Conservation (phyloP, 2,888 invertebrate species). For the Xestia c-nigrum region DNA sequence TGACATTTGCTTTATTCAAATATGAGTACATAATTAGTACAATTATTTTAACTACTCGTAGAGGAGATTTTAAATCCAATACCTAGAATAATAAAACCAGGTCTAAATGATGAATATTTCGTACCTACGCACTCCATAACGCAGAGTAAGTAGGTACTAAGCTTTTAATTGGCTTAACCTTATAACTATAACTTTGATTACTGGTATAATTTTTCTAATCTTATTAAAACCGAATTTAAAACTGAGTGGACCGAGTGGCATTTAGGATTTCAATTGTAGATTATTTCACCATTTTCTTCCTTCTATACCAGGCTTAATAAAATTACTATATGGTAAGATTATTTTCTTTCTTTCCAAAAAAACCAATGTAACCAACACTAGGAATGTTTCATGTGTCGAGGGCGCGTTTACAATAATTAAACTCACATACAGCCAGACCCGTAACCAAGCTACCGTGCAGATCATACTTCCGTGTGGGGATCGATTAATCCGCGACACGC, state of each 20-base stretch:
- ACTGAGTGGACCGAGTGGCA: not conserved
- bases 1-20: not conserved
- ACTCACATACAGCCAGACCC: not conserved
- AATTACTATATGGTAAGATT: not conserved
- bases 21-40: not conserved
- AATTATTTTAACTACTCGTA: not conserved
- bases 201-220: not conserved
- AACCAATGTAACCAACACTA: too few species aligned
- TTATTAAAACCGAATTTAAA: not conserved
- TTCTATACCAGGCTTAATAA: not conserved
- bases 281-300: not conserved
- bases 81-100: not conserved
- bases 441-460: not conserved
- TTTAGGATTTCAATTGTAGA: not conserved
- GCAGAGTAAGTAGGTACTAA: not conserved
- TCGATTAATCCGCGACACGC: too few species aligned
- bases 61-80: not conserved
- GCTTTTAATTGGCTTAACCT: not conserved
- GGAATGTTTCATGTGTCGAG: too few species aligned
- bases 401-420: not conserved
- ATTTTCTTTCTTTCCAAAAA: too few species aligned
- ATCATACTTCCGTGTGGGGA: not conserved
- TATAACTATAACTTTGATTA: not conserved
- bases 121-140: not conserved
- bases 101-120: not conserved